Evolutionary conservation across 1,140 invertebrate species (phyloP).

Genomic region (Euwallacea similis): DNA sequence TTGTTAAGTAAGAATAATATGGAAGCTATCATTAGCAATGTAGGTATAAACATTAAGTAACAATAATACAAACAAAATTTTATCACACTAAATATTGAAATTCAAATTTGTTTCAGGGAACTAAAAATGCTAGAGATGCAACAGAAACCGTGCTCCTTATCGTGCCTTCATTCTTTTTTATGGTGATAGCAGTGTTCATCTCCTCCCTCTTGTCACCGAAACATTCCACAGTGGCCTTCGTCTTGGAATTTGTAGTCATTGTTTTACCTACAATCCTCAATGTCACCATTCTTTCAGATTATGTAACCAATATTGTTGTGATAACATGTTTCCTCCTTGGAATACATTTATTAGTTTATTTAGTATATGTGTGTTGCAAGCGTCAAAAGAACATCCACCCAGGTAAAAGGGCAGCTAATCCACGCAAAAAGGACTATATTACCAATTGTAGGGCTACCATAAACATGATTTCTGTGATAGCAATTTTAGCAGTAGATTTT

Average conservation of each 20-base stretch:
- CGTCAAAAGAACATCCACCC: neutral
- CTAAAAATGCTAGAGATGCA: slow-evolving; percentile 31
- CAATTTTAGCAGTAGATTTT: slow-evolving; percentile 94
- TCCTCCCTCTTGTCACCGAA: slow-evolving; percentile 24
- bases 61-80: too few relatives aligned
- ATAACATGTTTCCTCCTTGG: slow-evolving; percentile 29
- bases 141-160: slow-evolving; percentile 56
- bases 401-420: slow-evolving; percentile 41
- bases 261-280: slow-evolving; percentile 42
- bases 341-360: slow-evolving; percentile 19
- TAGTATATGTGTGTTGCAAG: slow-evolving; percentile 9
- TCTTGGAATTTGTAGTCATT: slow-evolving; percentile 40
- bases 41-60: too few relatives aligned
- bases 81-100: too few relatives aligned
- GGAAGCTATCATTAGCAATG: too few relatives aligned
- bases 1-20: too few relatives aligned
- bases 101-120: slow-evolving; percentile 21
- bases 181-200: slow-evolving; percentile 37
- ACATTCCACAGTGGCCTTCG: slow-evolving; percentile 27
- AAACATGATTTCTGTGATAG: slow-evolving; percentile 75
- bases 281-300: slow-evolving; percentile 42
- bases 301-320: slow-evolving; percentile 26
- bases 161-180: slow-evolving; percentile 54
- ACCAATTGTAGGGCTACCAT: slow-evolving; percentile 70
- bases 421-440: slow-evolving; percentile 59